phyloP scores from a whole-genome alignment of 2,797 vertebrate genomes.

The Rallus crepitans region DNA sequence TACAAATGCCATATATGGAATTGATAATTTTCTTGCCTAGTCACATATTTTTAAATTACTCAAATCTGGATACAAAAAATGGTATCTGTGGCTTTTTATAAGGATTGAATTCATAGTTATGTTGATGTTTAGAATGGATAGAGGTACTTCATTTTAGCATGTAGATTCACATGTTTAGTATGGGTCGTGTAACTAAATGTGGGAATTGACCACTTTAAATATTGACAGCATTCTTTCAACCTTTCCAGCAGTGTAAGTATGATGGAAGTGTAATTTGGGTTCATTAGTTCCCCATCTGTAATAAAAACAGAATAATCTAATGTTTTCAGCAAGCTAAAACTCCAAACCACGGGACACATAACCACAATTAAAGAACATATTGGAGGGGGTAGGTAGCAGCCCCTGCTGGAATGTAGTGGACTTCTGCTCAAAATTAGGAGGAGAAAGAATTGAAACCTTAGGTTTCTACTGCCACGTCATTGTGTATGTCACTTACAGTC shows the following conservation, averaged over 20 bases:
- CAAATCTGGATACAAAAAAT: background rate
- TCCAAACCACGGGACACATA: background rate
- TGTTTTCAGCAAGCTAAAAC: background rate
- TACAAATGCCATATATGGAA: background rate
- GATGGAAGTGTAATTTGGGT: background rate
- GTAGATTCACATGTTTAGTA: background rate
- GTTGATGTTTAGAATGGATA: background rate
- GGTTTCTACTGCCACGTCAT: background rate
- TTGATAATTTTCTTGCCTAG: background rate
- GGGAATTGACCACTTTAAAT: background rate
- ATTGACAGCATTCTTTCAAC: background rate
- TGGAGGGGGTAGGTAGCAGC: fast-evolving
- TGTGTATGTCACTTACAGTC: background rate
- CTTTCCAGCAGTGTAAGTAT: background rate
- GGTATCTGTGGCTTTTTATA: background rate
- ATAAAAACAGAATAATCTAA: background rate
- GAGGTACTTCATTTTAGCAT: background rate
- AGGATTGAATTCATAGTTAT: background rate
- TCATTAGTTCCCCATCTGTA: background rate
- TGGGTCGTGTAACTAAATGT: background rate
- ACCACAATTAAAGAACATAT: background rate
- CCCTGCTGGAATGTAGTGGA: background rate
- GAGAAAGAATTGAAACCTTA: background rate
- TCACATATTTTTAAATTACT: background rate
- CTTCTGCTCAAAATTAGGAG: background rate